Evolutionary conservation across 2,113 vertebrate genomes (phyloP), one percentile per base, ranked within the genome.

Genomic region (human): DNA sequence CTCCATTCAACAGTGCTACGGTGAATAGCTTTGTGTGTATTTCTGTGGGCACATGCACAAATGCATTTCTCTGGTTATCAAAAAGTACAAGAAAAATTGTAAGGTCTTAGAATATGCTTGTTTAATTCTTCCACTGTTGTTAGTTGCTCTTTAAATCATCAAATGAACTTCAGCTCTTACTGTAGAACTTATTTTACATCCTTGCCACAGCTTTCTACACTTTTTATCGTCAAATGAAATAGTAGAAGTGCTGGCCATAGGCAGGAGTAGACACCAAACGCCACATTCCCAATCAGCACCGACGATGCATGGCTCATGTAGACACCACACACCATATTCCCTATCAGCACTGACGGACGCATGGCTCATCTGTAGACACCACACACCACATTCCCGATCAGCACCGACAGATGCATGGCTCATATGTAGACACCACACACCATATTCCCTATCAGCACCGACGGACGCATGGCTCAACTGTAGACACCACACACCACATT

Each of bases 1-100:
- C 22, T 93, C 1, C 32, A 9, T 3, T 32, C 5, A 6, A 6
- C 35, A 35, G 30, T 3, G 8, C 1, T 0, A 10, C 1, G 2
- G 25, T 38, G 20, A 3, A 35, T 8, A 3, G 43, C 43, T 79
- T 30, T 23, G 13, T 0, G 0, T 20, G 27, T 35, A 20, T 83
- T 73, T 73, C 32, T 38, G 70, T 30, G 10, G 45, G 22, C 45
- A 55, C 2, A 1, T 27, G 2, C 9, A 4, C 32, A 40, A 59
- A 84, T 5, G 18, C 22, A 30, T 25, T 10, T 86, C 3, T 9
- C 80, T 35, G 79, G 66, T 40, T 35, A 5, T 75, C 22, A 27
- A 84, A 40, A 16, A 43, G 38, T 16, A 38, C 7, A 43, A 8
- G 75, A 59, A 52, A 3, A 40, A 13, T 35, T 6, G 14, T 18